Evolutionary conservation across 2,888 invertebrate genomes (phyloP), one percentile per base, ranked within the genome.

Genomic region (Drosophila lutescens): DNA sequence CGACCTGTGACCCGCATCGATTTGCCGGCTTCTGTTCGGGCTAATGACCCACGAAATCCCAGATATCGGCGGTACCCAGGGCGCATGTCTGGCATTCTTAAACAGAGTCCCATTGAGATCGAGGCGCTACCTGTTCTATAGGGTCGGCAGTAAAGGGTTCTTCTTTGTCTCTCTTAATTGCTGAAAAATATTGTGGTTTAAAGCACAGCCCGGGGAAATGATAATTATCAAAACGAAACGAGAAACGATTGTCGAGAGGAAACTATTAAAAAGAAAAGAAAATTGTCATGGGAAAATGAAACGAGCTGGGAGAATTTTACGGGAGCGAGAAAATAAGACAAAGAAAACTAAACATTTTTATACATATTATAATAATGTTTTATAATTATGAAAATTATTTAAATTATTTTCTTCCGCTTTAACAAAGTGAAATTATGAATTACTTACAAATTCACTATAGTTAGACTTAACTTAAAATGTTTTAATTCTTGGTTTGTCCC

Each of bases 81-180:
- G 76, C 73, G 82, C 69, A 77, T 82, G 86, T 56, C 72, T 65
- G 80, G 72, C 83, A 67, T 82, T 59, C 71, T 74, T 68, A 73
- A 60, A 53, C 50, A 36, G 44, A 54, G 41, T 66, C 47, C 50
- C 56, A 44, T 71, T 34, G 51, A 65, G 58, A 51, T 66, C 30
- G 51, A 61, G 58, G 51, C 57, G 56, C 67, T 84, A 86, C 80
- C 82, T 83, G 80, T 49, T 58, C 26, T 36, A 56, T 62, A 72
- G 67, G 81, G 79, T 62, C 26, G 26, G 26, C 26, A 26, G 26
- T 66, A 36, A n/a, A 10, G 36, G 49, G 41, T 41, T 44, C 60
- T 30, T 17, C 47, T 15, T 40, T 30, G 41, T 44, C 53, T 61
- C 34, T 13, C 67, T 77, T 84, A 78, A 86, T 75, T 73, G 66